phyloP scores from a whole-genome alignment of 2,113 vertebrate genomes.

The Lichenostomus cassidix region DNA sequence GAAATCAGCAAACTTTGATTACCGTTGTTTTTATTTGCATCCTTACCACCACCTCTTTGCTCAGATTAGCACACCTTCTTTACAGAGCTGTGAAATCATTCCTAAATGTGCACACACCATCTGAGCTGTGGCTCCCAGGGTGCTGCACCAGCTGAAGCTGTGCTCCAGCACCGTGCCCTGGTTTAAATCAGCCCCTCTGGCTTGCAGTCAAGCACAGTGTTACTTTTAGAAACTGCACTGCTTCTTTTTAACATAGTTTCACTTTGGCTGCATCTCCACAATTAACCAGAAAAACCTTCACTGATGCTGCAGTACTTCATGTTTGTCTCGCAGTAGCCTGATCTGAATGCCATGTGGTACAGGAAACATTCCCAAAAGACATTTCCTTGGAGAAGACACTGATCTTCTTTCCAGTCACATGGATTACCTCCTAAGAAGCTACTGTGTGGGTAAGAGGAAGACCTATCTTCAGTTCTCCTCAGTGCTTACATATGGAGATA shows the following conservation, averaged over 20 bases:
- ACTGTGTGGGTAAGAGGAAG: constrained; percentile 27
- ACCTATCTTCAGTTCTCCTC: constrained; percentile 38
- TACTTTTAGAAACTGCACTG: constrained; percentile 41
- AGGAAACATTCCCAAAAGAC: background rate
- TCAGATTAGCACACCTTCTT: background rate
- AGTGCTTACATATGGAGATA: constrained; percentile 62
- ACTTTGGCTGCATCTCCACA: constrained; percentile 1
- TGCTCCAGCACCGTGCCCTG: background rate
- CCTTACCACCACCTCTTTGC: background rate
- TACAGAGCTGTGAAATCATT: constrained; percentile 6
- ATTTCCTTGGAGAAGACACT: constrained; percentile 25
- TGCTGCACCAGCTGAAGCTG: background rate
- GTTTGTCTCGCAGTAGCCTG: background rate
- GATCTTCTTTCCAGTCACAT: constrained; percentile 5
- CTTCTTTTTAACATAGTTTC: constrained; percentile 25
- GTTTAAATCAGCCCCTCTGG: constrained; percentile 44
- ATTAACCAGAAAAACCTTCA: constrained; percentile 4
- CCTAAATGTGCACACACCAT: background rate
- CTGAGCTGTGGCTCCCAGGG: background rate
- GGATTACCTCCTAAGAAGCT: constrained; percentile 40
- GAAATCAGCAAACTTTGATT: background rate
- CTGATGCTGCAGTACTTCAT: background rate
- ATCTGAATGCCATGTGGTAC: background rate
- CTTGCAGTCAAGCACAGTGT: constrained; percentile 9
- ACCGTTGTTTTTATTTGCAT: background rate